phyloP scores from a whole-genome alignment of 30 jellyfish, hydroid and myxozoan species.

The Chrysaora quinquecirrha region DNA sequence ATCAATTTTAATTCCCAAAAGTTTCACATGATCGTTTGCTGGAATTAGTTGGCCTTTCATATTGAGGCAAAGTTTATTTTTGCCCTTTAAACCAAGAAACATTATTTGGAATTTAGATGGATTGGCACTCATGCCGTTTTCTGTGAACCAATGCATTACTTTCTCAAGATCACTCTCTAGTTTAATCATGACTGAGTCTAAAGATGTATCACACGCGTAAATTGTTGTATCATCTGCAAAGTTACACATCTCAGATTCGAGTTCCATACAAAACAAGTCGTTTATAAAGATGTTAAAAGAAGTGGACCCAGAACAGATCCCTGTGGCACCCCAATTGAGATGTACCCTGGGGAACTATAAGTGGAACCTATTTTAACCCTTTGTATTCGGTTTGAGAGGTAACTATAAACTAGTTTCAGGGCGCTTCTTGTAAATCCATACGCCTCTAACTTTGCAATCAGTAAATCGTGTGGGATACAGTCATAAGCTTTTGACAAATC shows the following conservation, averaged over 20 bases:
- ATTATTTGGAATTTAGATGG: constrained; percentile 13
- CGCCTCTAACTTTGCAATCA: constrained; percentile 21
- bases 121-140: neutral
- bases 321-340: constrained; percentile 47
- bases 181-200: constrained; percentile 11
- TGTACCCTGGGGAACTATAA: constrained; percentile 2
- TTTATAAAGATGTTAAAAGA: constrained; percentile 40
- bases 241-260: constrained; percentile 37
- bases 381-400: neutral
- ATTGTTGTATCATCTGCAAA: constrained; percentile 37
- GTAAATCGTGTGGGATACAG: constrained; percentile 26
- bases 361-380: constrained; percentile 11
- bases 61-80: constrained; percentile 25
- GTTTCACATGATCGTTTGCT: constrained; percentile 15
- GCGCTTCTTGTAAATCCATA: constrained; percentile 14
- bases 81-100: constrained; percentile 17
- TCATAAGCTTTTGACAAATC: constrained; percentile 26
- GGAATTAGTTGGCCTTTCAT: constrained; percentile 28
- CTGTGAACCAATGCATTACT: neutral
- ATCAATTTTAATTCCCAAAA: constrained; percentile 8
- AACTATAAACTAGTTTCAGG: neutral
- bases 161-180: constrained; percentile 11
- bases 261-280: constrained; percentile 32
- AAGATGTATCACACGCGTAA: constrained; percentile 18
- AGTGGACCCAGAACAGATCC: constrained; percentile 33